Base-by-base conservation (phyloP, 1,140 invertebrate species). In the Heliothis virescens region DNA sequence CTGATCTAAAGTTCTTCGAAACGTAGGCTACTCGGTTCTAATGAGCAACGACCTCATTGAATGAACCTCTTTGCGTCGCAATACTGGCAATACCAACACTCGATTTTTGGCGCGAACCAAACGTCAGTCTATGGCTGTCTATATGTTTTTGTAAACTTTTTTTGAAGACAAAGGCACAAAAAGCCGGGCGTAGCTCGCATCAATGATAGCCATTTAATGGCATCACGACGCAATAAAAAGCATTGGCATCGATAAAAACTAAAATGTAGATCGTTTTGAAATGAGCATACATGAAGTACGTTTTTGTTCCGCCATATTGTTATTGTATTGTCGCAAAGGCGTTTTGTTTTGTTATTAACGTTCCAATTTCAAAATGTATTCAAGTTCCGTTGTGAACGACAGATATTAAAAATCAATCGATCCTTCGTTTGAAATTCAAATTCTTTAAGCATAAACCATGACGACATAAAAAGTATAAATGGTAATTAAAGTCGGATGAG, bases 141-240 rank as follows among this genome's bases (percentile, higher is more conserved):
- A 81, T 87, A 78, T 79, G 80, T 84, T 87, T 84, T 83, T 83
- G 79, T 72, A 48, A 65, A 57, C 83, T 79, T 85, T 81, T 65
- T 75, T 53, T 69, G 11, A 13, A 57, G 77, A 65, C 79, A 79
- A 80, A 48, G 73, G 29, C 59, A 75, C 83, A 82, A 87, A 90
- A 89, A 90, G 87, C 79, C 74, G 79, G 82, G 71, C 80, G 83
- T 79, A 82, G 79, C 83, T 84, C 83, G 79, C 84, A 85, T 86
- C 88, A 87, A 87, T 90, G 87, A 90, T 90, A 87, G 83, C 80
- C 79, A 83, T 86, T 86, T 91, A 89, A 91, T 90, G 83, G 86
- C 73, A 84, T 87, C 80, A 83, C 72, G 82, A 82, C 13, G 67
- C 5, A 55, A 83, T 81, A 86, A 86, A 86, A 86, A 86, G 79